These are phyloP conservation scores for Pygoscelis antarcticus DNA, from an alignment of 2,113 vertebrate genomes.

Conservation along the genomic window DNA sequence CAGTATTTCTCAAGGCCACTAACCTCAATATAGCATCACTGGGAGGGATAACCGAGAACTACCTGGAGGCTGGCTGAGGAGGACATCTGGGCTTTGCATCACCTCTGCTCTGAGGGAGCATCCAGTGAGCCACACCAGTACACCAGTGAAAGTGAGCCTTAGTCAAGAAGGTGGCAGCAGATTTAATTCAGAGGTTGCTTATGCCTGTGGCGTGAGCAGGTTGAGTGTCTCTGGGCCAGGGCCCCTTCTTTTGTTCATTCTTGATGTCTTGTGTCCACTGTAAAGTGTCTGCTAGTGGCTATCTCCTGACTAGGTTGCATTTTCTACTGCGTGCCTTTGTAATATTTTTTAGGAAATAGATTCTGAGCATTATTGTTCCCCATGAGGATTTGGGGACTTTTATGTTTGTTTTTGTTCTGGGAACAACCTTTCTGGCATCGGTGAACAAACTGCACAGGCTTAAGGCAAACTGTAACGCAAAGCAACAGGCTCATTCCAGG, in stretches of 20 bases:
- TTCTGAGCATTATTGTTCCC: background rate
- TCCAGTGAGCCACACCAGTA: background rate
- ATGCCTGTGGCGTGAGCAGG: fast-evolving
- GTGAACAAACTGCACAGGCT: background rate
- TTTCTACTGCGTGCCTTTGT: background rate
- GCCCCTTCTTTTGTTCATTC: background rate
- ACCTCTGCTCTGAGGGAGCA: background rate
- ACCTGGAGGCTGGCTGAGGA: background rate
- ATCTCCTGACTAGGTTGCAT: background rate
- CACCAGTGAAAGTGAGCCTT: background rate
- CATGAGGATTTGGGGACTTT: background rate
- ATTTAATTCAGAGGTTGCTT: background rate
- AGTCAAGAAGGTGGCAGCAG: background rate
- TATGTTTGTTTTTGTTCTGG: background rate
- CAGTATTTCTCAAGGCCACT: background rate
- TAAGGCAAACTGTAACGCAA: background rate
- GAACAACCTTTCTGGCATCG: background rate
- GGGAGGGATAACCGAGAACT: background rate
- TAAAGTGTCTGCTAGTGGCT: background rate
- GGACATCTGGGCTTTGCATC: background rate
- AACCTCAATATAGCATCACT: background rate
- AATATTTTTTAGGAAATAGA: background rate
- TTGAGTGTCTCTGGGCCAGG: background rate
- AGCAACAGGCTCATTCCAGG: background rate
- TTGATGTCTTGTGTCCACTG: background rate